Base-by-base conservation (phyloP, 1,140 invertebrate species). In the Octopus sinensis region DNA sequence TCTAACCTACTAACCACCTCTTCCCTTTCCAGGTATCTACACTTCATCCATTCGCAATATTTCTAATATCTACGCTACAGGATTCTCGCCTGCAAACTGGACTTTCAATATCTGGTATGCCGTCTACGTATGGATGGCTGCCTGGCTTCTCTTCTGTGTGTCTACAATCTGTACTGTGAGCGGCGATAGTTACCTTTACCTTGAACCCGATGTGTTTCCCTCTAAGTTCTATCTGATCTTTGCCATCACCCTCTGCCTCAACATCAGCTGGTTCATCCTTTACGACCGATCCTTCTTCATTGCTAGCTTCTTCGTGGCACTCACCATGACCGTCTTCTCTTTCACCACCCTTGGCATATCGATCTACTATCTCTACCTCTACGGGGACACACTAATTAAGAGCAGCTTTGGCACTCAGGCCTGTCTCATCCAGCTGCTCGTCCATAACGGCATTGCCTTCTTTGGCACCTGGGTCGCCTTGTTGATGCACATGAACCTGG, bases 381-480 rank as follows among this genome's bases (percentile, higher is more conserved):
- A 80, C 13, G 7, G 52, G 1, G 23, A n/a, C 5, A 5, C 6
- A 4, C 52, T 84, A 73, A 75, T 51, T 4, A 68, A 81, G 5
- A 52, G 81, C 17, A 76, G 79, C 1, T 23, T 56, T 4, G 51
- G 51, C 5, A 77, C 51, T 7, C 82, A 86, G n/a, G 78, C 82
- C 1, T 88, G 86, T 86, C 52, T 86, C 12, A 82, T 84, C 12
- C 81, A 86, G 51, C 78, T 87, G 23, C 77, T 88, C 30, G 78
- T 86, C 10, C 87, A 87, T 52, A 88, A 88, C 79, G 87, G 86
- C 23, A 56, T 87, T 43, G 86, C 86, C 7, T 83, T 88, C 79
- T 88, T 86, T 80, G 86, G 81, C 54, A 85, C 83, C 6, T 87
- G 86, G 86, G 80, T 83, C 17, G 83, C 83, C 1, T 52, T 88